Evolutionary conservation across 2,888 invertebrate genomes (phyloP).

Genomic region (Chironomus riparius): DNA sequence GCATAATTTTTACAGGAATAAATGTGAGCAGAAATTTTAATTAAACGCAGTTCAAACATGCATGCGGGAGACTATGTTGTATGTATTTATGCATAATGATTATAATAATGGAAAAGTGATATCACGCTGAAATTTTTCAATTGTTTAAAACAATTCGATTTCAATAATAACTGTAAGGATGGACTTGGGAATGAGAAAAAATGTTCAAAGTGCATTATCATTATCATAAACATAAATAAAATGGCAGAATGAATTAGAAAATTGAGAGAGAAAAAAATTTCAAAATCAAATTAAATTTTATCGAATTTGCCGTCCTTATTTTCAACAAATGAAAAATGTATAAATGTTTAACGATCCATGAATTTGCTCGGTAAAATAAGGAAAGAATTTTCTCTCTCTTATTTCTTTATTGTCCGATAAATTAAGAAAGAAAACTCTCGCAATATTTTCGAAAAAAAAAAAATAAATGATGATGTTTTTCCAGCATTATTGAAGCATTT

Average conservation of each 20-base stretch:
- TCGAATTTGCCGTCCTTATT: neutral
- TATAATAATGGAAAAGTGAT: too few relatives aligned
- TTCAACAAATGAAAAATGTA: neutral
- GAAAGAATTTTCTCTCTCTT: neutral
- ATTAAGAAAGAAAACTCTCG: neutral
- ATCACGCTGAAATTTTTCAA: too few relatives aligned
- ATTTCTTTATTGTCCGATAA: neutral
- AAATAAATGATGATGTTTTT: neutral
- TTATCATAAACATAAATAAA: too few relatives aligned
- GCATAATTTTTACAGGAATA: neutral
- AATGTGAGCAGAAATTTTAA: constrained; percentile 6
- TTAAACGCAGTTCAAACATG: neutral
- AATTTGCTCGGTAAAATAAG: constrained; percentile 5
- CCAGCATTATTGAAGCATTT: neutral
- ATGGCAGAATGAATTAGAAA: neutral
- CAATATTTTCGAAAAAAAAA: neutral
- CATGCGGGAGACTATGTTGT: too few relatives aligned
- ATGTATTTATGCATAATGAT: too few relatives aligned
- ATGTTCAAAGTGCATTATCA: too few relatives aligned
- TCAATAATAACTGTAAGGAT: too few relatives aligned
- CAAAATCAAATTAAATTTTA: constrained; percentile 26
- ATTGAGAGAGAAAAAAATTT: neutral
- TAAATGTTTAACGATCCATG: constrained; percentile 22
- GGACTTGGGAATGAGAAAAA: too few relatives aligned
- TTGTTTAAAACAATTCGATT: too few relatives aligned